Evolutionary conservation across 92 coral and sea anemone genomes (phyloP), one percentile per base, ranked within the genome.

Genomic region (Virgularia gustaviana): DNA sequence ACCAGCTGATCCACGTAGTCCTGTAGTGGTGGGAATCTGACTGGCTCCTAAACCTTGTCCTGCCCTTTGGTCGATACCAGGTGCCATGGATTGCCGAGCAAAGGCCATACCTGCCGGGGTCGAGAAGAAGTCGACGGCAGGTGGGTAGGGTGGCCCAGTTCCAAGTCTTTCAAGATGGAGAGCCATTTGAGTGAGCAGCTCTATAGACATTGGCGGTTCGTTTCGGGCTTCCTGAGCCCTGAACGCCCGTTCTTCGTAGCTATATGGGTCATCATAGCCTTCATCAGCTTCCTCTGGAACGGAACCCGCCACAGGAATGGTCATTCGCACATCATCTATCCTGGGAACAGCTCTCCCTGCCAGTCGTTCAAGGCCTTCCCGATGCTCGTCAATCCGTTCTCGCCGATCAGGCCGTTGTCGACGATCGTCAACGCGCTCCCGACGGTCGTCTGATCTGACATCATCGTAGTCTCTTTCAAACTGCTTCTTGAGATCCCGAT

Each of bases 391-490:
- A 15, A 39, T 39, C n/a, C 5, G 3, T 15, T 15, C 55, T 15
- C 55, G 55, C 15, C n/a, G 20, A 47, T 47, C 55, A 5, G 55
- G 55, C 3, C 22, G 7, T 47, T 54, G 71, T 22, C 33, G 71
- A 9, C 44, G 38, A n/a, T 64, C 71, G 23, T 43, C 53, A 9
- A 12, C 32, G 16, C 49, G 37, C 9, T 25, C 30, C 15, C 57
- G 73, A 44, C 51, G 54, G 33, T 68, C 23, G 13, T 49, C 49
- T 2, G 4, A 22, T 49, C 55, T 61, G 24, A 25, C 10, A 28
- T 7, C 16, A 3, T 68, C 62, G 34, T 49, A 51, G 54, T 49
- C 75, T 3, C 23, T 49, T 24, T 68, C 60, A 31, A 51, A 68
- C 30, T 47, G 45, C 22, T 49, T 18, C 34, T 68, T 68, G 5